Evolutionary conservation across 2,797 vertebrate species (phyloP), one percentile per base, ranked within the genome.

Genomic region (Darevskia nairensis): DNA sequence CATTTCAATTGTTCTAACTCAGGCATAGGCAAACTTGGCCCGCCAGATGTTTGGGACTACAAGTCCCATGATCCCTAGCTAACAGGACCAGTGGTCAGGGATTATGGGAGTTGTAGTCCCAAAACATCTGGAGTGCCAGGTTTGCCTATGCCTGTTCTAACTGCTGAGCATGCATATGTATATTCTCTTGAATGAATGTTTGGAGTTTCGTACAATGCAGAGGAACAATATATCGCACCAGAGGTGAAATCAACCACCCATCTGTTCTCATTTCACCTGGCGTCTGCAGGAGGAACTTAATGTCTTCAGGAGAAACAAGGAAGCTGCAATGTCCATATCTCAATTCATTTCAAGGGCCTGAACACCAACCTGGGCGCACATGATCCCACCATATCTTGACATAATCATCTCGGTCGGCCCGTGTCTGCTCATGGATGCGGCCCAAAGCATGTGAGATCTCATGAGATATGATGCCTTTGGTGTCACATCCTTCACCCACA

Each of bases 361-460:
- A 29, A 32, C 69, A 93, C 93, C 25, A 32, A 98, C 98, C 97
- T 89, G 96, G 93, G 80, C 71, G 85, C 82, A 98, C 97, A 92
- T 98, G 95, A 86, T 98, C 92, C 94, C 98, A 97, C 97, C 96
- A 97, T 92, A 98, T 98, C 88, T 97, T 87, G 3, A 98, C 96
- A 7, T 98, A 98, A 94, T 98, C 98, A 80, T 98, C 96, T 0
- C 97, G 94, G 94, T 98, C 98, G 0, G 94, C 96, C 84, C 98
- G 96, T 3, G 97, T 98, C 94, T 98, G 98, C 78, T 98, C 98
- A 0, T 98, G 97, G 90, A 97, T 98, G 92, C 98, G 98, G 79
- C 98, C 98, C 88, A 98, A 89, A 15, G 98, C 98, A 8, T 98
- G 97, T 25, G 98, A 94, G 0, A 98, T 87, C 94, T 98, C 98